phyloP scores from a whole-genome alignment of 1,140 invertebrate genomes.

The Orchesella cincta region DNA sequence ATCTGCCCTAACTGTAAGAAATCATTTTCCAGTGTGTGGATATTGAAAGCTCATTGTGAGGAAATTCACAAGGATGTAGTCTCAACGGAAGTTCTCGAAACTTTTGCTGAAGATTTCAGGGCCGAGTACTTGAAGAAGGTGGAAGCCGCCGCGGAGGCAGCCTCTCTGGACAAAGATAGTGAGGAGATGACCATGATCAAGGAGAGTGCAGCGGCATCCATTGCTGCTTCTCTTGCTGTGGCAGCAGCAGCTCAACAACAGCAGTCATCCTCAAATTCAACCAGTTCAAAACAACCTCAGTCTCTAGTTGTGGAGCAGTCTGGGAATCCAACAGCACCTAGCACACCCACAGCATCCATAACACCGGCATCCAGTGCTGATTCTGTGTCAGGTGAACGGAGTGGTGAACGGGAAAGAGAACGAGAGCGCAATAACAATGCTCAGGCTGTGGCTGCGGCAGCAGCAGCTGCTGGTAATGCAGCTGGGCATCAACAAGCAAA shows the following conservation, averaged over 20 bases:
- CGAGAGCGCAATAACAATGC: slow-evolving; percentile 52
- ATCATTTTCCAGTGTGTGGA: slow-evolving; percentile 93
- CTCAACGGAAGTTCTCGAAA: slow-evolving; percentile 82
- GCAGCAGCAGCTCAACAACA: slow-evolving; percentile 52
- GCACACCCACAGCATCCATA: slow-evolving; percentile 61
- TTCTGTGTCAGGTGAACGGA: too few relatives aligned
- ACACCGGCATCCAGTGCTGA: slow-evolving; percentile 67
- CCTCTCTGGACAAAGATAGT: background rate
- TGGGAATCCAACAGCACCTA: slow-evolving; percentile 62
- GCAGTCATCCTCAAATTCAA: slow-evolving; percentile 49
- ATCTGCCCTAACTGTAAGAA: slow-evolving; percentile 88
- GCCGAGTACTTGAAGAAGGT: slow-evolving; percentile 80
- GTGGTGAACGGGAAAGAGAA: slow-evolving; percentile 56
- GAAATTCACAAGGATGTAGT: slow-evolving; percentile 90
- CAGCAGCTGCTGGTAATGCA: slow-evolving; percentile 27
- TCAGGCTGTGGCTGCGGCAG: slow-evolving; percentile 32
- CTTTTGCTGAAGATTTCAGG: slow-evolving; percentile 87
- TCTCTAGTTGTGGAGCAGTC: slow-evolving; percentile 55
- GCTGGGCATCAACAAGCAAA: slow-evolving; percentile 58
- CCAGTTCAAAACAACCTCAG: slow-evolving; percentile 41
- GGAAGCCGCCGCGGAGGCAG: slow-evolving; percentile 58
- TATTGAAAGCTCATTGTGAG: slow-evolving; percentile 92
- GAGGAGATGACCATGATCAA: slow-evolving; percentile 14
- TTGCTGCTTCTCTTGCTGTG: background rate
- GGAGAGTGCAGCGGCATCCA: background rate